These are phyloP conservation scores for Meles meles DNA, from an alignment of 2,113 vertebrate species.

Conservation along the genomic window DNA sequence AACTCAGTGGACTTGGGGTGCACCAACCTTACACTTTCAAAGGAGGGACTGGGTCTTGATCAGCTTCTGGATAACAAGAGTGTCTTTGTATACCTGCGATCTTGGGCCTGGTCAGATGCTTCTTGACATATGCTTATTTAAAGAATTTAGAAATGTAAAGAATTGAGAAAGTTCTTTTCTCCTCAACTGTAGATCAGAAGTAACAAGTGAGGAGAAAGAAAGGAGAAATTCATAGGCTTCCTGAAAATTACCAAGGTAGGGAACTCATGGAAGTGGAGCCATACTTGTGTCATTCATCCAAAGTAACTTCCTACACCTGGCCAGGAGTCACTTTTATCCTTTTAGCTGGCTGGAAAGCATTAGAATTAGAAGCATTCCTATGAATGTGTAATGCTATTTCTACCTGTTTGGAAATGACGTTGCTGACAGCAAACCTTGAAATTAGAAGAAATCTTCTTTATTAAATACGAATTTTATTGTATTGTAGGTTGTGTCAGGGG, in stretches of 20 bases:
- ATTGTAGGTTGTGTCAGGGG: not conserved
- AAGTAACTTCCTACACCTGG: not conserved
- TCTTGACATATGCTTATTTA: not conserved
- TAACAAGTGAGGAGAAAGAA: not conserved
- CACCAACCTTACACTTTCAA: not conserved
- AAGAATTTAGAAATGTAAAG: not conserved
- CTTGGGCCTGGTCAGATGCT: not conserved
- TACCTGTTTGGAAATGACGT: conserved; percentile 37
- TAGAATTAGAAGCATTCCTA: not conserved
- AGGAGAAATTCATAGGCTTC: not conserved
- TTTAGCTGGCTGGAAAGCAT: not conserved
- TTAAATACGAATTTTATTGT: conserved; percentile 14
- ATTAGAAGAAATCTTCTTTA: conserved; percentile 33
- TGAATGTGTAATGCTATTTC: not conserved
- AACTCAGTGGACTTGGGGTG: not conserved
- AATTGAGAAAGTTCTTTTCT: not conserved
- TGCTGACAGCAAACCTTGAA: not conserved
- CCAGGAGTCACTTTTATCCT: not conserved
- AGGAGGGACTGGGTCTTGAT: not conserved
- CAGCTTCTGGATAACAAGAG: not conserved
- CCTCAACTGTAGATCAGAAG: not conserved
- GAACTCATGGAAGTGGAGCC: not conserved
- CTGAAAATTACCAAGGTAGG: not conserved
- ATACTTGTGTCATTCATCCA: not conserved
- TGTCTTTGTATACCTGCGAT: not conserved